A percentile compares a stretch with the other conserved stretches of the same genome.
phyloP scores from a whole-genome alignment of 2,797 vertebrate genomes.

The Periparus ater region DNA sequence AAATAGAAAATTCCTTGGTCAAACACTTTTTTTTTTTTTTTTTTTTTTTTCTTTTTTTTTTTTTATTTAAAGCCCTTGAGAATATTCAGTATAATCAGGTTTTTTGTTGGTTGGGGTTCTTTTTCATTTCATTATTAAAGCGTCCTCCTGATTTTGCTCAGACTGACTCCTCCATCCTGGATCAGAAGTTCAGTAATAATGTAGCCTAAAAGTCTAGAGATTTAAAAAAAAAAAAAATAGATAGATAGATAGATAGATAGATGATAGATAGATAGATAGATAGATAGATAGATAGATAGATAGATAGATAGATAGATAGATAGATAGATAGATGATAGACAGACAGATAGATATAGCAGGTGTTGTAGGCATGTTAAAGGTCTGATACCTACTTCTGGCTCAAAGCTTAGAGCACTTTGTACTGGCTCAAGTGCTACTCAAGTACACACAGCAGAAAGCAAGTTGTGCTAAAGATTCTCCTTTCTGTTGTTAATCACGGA shows the following conservation, averaged over 20 bases:
- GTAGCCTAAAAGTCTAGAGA: fast-evolving
- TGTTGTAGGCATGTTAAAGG: not conserved
- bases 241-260: too few relatives aligned
- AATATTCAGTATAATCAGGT: not conserved
- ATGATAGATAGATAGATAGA: too few relatives aligned
- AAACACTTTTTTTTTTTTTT: not conserved
- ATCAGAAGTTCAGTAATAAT: not conserved
- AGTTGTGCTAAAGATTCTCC: not conserved
- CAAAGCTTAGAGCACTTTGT: not conserved
- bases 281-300: too few relatives aligned
- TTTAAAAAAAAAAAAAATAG: not conserved
- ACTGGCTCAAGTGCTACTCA: not conserved
- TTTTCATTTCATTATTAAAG: not conserved
- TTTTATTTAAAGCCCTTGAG: not conserved
- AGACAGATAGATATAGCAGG: too few relatives aligned
- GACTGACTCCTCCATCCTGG: not conserved
- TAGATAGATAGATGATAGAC: too few relatives aligned
- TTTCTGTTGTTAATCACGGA: not conserved
- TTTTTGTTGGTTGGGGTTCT: fast-evolving
- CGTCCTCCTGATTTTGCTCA: not conserved
- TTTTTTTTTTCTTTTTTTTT: not conserved
- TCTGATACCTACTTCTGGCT: not conserved
- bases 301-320: too few relatives aligned
- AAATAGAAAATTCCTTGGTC: not conserved
- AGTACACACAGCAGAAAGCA: not conserved